Percentiles rank a stretch among this genome's conserved stretches.
Evolutionary conservation across 2,888 invertebrate genomes (phyloP).

Genomic region (Papilio elwesi): DNA sequence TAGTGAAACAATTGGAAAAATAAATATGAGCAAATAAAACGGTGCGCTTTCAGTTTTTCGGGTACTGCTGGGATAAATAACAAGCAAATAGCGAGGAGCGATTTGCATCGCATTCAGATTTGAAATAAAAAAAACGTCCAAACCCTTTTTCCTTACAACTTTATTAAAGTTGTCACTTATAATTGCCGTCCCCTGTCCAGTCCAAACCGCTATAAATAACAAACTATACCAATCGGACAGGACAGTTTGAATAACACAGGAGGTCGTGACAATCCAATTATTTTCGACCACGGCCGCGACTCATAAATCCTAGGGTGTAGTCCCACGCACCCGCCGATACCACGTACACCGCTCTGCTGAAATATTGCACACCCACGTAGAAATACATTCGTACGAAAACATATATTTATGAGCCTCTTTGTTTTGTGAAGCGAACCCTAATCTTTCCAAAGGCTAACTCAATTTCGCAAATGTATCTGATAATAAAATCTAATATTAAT

Average conservation of each 20-base stretch:
- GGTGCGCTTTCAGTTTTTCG: no score
- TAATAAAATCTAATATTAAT: conserved; percentile 9
- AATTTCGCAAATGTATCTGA: background rate
- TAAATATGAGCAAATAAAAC: no score
- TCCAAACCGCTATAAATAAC: conserved; percentile 23
- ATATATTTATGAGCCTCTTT: conserved; percentile 32
- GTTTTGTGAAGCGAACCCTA: conserved; percentile 12
- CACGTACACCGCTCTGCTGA: conserved; percentile 20
- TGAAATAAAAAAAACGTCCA: background rate
- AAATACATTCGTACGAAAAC: conserved; percentile 25
- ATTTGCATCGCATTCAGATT: no score
- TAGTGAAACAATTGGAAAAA: no score
- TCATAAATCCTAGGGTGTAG: conserved; percentile 35
- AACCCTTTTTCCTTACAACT: background rate
- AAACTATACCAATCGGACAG: conserved; percentile 26
- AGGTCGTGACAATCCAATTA: conserved; percentile 38
- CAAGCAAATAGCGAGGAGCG: no score
- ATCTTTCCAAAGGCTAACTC: conserved; percentile 23
- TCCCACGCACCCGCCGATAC: conserved; percentile 33
- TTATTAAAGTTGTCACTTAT: conserved; percentile 15
- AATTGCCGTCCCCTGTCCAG: conserved; percentile 16
- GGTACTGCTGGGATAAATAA: no score
- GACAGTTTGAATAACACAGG: conserved; percentile 27
- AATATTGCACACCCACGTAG: conserved; percentile 37
- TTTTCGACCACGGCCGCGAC: conserved; percentile 27